Evolutionary conservation across 2,888 invertebrate genomes (phyloP).

Genomic region (Leuctra nigra): DNA sequence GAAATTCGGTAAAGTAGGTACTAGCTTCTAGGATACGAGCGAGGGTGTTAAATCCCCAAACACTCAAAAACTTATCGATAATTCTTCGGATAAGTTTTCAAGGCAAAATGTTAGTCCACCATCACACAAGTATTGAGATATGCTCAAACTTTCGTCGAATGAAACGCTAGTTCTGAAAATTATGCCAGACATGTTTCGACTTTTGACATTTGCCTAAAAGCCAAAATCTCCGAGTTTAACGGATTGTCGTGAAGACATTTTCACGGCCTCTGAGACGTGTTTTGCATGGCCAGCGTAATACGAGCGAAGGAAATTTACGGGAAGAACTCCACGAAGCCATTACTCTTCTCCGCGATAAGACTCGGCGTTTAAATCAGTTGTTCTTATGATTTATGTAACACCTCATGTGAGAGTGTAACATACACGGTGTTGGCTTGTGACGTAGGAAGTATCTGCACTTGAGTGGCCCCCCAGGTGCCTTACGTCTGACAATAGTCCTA

Average conservation of each 20-base stretch:
- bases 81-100: no score
- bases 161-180: background rate
- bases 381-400: background rate
- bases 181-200: background rate
- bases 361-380: background rate
- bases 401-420: background rate
- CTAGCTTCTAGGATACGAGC: no score
- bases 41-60: no score
- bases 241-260: slow-evolving; percentile 5
- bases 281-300: background rate
- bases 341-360: background rate
- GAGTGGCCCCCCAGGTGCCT: background rate
- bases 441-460: background rate
- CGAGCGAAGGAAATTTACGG: background rate
- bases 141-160: no score
- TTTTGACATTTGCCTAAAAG: background rate
- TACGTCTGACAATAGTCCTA: background rate
- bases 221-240: background rate
- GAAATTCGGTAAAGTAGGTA: no score
- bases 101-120: no score
- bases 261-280: background rate
- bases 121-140: no score
- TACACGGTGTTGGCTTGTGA: background rate
- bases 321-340: no score
- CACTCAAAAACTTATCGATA: no score